phyloP scores from a whole-genome alignment of 2,888 invertebrate genomes.

The Graphium colonna region DNA sequence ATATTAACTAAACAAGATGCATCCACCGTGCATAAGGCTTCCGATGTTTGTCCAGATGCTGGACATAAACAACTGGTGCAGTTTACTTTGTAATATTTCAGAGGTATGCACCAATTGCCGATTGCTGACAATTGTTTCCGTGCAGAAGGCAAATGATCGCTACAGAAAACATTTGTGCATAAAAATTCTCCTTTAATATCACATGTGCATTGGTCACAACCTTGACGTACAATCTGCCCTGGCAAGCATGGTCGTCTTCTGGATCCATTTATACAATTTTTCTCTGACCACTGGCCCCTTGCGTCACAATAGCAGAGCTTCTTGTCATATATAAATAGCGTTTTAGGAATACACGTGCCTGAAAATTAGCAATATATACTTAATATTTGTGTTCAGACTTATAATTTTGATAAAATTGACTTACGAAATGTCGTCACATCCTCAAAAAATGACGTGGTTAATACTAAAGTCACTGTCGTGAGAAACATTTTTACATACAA shows the following conservation, averaged over 20 bases:
- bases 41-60: constrained; percentile 50
- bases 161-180: constrained; percentile 49
- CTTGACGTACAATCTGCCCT: constrained; percentile 56
- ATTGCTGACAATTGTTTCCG: constrained; percentile 23
- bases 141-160: constrained; percentile 26
- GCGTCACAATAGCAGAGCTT: constrained; percentile 53
- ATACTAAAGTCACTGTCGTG: constrained; percentile 44
- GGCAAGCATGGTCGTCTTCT: constrained; percentile 46
- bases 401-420: constrained; percentile 28
- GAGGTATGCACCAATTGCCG: constrained; percentile 51
- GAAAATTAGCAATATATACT: constrained; percentile 14
- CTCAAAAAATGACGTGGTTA: constrained; percentile 41
- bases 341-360: constrained; percentile 62
- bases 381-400: constrained; percentile 9
- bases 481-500: constrained; percentile 39
- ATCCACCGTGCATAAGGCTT: constrained; percentile 60
- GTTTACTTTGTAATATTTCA: constrained; percentile 57
- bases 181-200: constrained; percentile 50
- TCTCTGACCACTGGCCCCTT: constrained; percentile 50
- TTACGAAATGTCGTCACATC: constrained; percentile 43
- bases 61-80: constrained; percentile 66
- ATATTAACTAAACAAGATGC: constrained; percentile 44
- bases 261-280: constrained; percentile 42
- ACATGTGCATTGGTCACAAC: constrained; percentile 62
- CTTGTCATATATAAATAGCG: constrained; percentile 52